Conservation (phyloP, 2,888 invertebrate species). For the Phortica okadai region DNA sequence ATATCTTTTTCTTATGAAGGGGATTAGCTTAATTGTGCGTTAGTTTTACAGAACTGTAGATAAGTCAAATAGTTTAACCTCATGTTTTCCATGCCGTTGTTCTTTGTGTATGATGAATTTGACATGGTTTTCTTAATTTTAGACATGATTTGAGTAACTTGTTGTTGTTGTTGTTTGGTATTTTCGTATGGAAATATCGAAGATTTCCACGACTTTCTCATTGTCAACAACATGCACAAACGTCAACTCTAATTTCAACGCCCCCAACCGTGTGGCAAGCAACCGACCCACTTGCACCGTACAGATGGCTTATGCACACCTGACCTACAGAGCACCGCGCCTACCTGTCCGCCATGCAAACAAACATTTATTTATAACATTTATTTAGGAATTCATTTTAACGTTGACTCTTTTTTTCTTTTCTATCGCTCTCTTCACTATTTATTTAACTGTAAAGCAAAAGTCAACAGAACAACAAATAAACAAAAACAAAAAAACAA, state of each 20-base stretch:
- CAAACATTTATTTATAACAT: slow-evolving; percentile 68
- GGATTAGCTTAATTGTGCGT: not conserved
- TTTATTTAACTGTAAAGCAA: slow-evolving; percentile 64
- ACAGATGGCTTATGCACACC: not conserved
- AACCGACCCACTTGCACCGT: not conserved
- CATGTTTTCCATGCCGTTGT: no score
- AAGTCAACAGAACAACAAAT: slow-evolving; percentile 54
- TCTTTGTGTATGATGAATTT: no score
- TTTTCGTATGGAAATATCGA: no score
- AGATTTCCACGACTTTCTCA: no score
- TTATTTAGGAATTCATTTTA: slow-evolving; percentile 65
- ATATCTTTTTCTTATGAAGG: not conserved
- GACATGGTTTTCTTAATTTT: no score
- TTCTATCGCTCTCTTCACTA: slow-evolving; percentile 43
- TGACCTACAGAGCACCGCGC: not conserved
- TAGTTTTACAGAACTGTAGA: no score
- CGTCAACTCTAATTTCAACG: not conserved
- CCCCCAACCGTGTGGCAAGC: not conserved
- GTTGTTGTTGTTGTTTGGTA: no score
- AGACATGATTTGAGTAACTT: no score
- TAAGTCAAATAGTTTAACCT: no score
- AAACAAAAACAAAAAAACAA: slow-evolving; percentile 46
- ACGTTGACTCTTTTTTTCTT: slow-evolving; percentile 34
- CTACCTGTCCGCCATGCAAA: slow-evolving; percentile 43
- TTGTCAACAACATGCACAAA: no score